Conservation (phyloP, 2,888 invertebrate species). For the Meganola albula region DNA sequence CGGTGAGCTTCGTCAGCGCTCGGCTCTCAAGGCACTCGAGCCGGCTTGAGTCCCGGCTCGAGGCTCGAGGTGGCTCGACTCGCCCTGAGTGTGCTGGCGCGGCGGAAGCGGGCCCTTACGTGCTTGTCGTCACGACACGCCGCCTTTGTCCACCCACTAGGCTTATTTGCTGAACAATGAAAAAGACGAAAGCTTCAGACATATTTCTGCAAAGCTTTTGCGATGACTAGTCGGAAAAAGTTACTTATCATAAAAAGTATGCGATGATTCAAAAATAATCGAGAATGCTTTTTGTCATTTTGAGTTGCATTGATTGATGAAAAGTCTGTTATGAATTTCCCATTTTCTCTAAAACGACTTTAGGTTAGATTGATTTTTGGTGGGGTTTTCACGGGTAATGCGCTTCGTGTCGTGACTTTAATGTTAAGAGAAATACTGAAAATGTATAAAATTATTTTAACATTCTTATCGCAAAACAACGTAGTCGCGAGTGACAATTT, state of each 20-base stretch:
- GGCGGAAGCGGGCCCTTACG: slow-evolving; percentile 73
- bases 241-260: slow-evolving; percentile 52
- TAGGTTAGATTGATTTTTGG: slow-evolving; percentile 60
- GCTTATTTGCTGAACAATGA: slow-evolving; percentile 77
- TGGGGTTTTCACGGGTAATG: slow-evolving; percentile 69
- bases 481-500: slow-evolving; percentile 41
- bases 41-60: slow-evolving; percentile 46
- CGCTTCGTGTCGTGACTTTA: slow-evolving; percentile 46
- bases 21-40: slow-evolving; percentile 64
- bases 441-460: slow-evolving; percentile 49
- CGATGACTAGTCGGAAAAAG: slow-evolving; percentile 34
- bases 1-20: slow-evolving; percentile 67
- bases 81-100: slow-evolving; percentile 66
- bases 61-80: slow-evolving; percentile 51
- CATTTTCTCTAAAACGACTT: slow-evolving; percentile 59
- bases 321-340: slow-evolving; percentile 67
- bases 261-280: slow-evolving; percentile 52
- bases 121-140: slow-evolving; percentile 66
- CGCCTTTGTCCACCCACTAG: slow-evolving; percentile 76
- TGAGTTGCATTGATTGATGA: slow-evolving; percentile 67
- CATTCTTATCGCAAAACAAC: slow-evolving; percentile 45
- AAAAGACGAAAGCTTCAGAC: slow-evolving; percentile 66
- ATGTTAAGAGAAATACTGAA: slow-evolving; percentile 54
- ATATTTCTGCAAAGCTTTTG: slow-evolving; percentile 51
- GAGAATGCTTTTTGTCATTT: slow-evolving; percentile 46